phyloP scores from a whole-genome alignment of 2,888 invertebrate species.

The Dromius quadrimaculatus region DNA sequence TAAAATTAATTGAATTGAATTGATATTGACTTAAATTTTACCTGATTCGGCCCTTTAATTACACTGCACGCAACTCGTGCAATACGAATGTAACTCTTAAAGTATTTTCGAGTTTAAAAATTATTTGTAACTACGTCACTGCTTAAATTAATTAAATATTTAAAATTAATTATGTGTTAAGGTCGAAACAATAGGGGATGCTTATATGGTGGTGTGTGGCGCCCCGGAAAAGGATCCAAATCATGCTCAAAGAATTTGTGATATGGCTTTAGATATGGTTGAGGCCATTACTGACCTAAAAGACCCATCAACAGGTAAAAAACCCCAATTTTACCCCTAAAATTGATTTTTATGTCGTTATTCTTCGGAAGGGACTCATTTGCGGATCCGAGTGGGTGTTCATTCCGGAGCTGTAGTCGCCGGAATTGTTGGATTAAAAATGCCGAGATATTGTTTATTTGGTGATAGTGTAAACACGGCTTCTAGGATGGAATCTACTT shows the following conservation, averaged over 20 bases:
- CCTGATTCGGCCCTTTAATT: too few relatives aligned
- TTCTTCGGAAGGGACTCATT: constrained; percentile 85
- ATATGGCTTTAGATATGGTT: constrained; percentile 97
- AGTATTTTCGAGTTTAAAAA: too few relatives aligned
- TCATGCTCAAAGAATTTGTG: constrained; percentile 92
- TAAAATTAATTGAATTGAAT: too few relatives aligned
- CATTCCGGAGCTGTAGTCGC: constrained; percentile 94
- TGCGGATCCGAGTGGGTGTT: constrained; percentile 87
- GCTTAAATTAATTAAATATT: constrained; percentile 13
- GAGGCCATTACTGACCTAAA: constrained; percentile 91
- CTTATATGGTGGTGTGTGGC: constrained; percentile 98
- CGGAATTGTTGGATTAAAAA: constrained; percentile 93
- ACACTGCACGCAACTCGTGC: too few relatives aligned
- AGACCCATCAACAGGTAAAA: constrained; percentile 88
- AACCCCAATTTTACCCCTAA: too few relatives aligned
- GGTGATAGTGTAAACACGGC: constrained; percentile 94
- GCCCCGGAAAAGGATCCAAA: constrained; percentile 91
- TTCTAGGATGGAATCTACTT: constrained; percentile 92
- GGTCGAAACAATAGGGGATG: constrained; percentile 98
- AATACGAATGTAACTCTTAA: too few relatives aligned
- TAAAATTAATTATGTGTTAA: constrained; percentile 61
- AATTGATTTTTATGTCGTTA: too few relatives aligned
- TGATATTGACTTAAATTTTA: too few relatives aligned
- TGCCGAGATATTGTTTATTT: constrained; percentile 90
- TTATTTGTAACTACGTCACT: too few relatives aligned